These are phyloP conservation scores for Lepus townsendii DNA, from an alignment of 2,797 vertebrate species.

Conservation along the genomic window DNA sequence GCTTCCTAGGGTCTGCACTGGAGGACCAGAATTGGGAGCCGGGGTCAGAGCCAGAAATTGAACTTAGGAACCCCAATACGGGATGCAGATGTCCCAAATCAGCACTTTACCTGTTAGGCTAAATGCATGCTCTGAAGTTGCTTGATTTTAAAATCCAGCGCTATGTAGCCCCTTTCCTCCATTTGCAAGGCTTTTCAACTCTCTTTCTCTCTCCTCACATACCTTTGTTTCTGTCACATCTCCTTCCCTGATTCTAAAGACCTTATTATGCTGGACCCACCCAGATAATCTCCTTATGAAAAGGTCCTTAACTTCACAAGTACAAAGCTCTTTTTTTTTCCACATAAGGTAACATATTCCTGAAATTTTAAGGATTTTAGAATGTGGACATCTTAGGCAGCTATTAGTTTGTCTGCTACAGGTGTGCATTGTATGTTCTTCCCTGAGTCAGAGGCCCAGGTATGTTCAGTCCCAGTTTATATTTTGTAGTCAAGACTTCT, in stretches of 20 bases:
- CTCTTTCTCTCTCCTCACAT: not conserved
- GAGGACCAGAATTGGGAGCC: too few species aligned
- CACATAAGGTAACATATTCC: not conserved
- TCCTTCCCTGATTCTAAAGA: not conserved
- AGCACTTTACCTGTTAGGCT: too few species aligned
- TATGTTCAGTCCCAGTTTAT: slow-evolving; percentile 76
- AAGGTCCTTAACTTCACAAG: not conserved
- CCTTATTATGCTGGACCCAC: not conserved
- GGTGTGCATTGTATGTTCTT: slow-evolving; percentile 64
- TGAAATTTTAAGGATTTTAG: not conserved
- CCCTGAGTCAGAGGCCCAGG: slow-evolving; percentile 60
- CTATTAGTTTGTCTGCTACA: slow-evolving; percentile 16
- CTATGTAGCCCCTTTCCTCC: not conserved
- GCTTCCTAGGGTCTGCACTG: too few species aligned
- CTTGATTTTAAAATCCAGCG: slow-evolving; percentile 51
- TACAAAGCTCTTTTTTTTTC: not conserved
- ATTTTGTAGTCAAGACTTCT: slow-evolving; percentile 82
- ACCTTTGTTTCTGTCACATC: not conserved
- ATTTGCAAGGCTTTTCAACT: not conserved
- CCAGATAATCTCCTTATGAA: not conserved
- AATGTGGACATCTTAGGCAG: not conserved
- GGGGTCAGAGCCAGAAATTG: too few species aligned
- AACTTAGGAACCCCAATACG: too few species aligned
- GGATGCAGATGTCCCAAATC: too few species aligned
- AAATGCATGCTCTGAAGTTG: not conserved